Evolutionary conservation across 2,113 vertebrate species (phyloP).

Genomic region (Peromyscus polionotus): DNA sequence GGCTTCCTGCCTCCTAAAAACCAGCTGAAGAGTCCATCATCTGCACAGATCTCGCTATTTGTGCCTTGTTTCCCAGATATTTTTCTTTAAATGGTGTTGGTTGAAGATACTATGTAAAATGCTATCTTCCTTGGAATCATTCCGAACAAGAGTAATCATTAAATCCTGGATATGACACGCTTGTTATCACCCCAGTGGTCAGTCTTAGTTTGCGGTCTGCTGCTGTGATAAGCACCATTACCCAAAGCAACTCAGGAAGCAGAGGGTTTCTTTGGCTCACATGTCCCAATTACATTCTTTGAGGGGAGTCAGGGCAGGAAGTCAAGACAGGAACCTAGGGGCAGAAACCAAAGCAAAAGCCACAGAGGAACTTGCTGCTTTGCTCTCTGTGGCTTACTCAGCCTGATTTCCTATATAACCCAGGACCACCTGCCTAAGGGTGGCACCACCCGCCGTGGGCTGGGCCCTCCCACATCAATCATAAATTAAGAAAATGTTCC

Average conservation of each 20-base stretch:
- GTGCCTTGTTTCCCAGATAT: neutral
- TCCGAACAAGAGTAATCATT: neutral
- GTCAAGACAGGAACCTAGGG: neutral
- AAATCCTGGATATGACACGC: neutral
- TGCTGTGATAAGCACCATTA: neutral
- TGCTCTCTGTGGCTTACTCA: neutral
- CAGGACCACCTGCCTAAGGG: neutral
- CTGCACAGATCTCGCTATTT: neutral
- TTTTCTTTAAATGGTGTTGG: slow-evolving; percentile 15
- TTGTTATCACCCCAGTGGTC: neutral
- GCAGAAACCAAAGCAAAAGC: neutral
- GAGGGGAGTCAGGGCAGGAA: neutral
- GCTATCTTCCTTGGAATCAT: neutral
- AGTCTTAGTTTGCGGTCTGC: neutral
- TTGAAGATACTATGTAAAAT: neutral
- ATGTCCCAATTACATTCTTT: neutral
- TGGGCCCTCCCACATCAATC: neutral
- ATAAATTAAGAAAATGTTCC: neutral
- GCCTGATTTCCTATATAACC: neutral
- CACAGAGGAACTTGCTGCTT: neutral
- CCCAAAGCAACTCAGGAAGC: neutral
- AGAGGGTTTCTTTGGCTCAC: neutral
- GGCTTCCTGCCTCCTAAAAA: neutral
- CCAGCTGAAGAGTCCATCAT: neutral
- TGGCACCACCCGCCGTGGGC: neutral